Evolutionary conservation across 2,888 invertebrate species (phyloP), one percentile per base, ranked within the genome.

Genomic region (Tetrapedia diversipes): DNA sequence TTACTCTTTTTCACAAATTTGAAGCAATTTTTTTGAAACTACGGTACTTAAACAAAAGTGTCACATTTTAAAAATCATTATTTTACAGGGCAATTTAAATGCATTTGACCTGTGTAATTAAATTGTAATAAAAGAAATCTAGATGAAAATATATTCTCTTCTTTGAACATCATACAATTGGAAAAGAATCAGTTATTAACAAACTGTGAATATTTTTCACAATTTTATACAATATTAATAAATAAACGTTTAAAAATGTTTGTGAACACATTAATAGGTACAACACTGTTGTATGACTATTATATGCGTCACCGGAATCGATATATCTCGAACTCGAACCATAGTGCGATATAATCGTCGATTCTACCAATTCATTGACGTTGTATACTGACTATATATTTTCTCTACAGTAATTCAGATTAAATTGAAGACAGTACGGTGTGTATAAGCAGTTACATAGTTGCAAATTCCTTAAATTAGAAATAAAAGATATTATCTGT

Each of bases 301-400:
- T 60, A 59, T 22, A 37, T 79, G 70, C 83, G 78, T 82, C 80
- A 84, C 57, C 19, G 53, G 24, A 53, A 65, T 84, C 84, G 85
- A 85, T 79, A 74, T 53, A 71, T 81, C 83, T 83, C 83, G 84
- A 85, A 81, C 65, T 84, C 68, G 73, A 60, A 29, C 19, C 45
- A 39, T 27, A 34, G 37, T 47, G 59, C 82, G 79, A 76, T 73
- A 53, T 53, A 59, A 67, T 45, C 22, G 45, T 77, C 78, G 77
- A 77, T 80, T 37, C 6, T 32, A 67, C 57, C 59, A 29, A 75
- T 79, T 68, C 77, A 80, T 81, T 71, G 77, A 65, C 72, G 70
- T 70, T 74, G 43, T 69, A 59, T 22, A 29, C 39, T 51, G 16
- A 16, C 39, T 45, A 59, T 53, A 45, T 14, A n/a, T 39, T 14